Evolutionary conservation across 92 coral and sea anemone species (phyloP).

Genomic region (Zoanthus gigantus): DNA sequence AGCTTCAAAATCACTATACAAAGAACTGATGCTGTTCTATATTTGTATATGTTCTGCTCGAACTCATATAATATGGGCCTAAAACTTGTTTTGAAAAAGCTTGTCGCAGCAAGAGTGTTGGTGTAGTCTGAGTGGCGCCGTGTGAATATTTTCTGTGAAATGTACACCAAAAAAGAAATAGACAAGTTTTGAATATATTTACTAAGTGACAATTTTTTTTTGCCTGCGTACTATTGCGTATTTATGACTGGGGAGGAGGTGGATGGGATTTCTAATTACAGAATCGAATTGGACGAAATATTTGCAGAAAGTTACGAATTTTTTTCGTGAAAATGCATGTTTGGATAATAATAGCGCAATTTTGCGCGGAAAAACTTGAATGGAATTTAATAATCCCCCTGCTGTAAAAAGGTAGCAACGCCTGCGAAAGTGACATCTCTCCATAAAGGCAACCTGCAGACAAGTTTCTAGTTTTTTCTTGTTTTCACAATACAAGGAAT

Average conservation of each 20-base stretch:
- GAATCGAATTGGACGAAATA: slow-evolving; percentile 6
- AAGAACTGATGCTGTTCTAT: slow-evolving; percentile 22
- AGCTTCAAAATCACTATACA: slow-evolving; percentile 1
- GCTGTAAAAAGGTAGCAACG: slow-evolving; percentile 13
- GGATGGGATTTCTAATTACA: slow-evolving; percentile 22
- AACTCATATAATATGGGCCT: not conserved
- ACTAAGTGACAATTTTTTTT: slow-evolving; percentile 10
- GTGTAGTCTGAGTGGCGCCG: too few species aligned
- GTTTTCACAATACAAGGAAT: slow-evolving; percentile 18
- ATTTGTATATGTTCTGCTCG: slow-evolving; percentile 24
- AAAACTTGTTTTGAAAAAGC: slow-evolving; percentile 15
- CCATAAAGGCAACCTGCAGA: slow-evolving; percentile 5
- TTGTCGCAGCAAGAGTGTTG: slow-evolving; percentile 20
- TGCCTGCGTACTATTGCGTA: slow-evolving; percentile 24
- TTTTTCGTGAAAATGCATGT: slow-evolving; percentile 13
- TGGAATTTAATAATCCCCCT: slow-evolving; percentile 12
- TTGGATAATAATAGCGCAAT: slow-evolving; percentile 14
- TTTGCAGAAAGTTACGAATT: slow-evolving; percentile 14
- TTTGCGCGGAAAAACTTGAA: slow-evolving; percentile 15
- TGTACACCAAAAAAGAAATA: slow-evolving; percentile 22
- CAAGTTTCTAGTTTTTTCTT: slow-evolving; percentile 20
- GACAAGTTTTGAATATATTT: slow-evolving; percentile 19
- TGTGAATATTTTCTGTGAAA: slow-evolving; percentile 18
- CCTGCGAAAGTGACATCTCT: slow-evolving; percentile 14
- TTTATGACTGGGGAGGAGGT: not conserved